Evolutionary conservation across 2,888 invertebrate species (phyloP), one percentile per base, ranked within the genome.

Genomic region (Amphipoea lucens): DNA sequence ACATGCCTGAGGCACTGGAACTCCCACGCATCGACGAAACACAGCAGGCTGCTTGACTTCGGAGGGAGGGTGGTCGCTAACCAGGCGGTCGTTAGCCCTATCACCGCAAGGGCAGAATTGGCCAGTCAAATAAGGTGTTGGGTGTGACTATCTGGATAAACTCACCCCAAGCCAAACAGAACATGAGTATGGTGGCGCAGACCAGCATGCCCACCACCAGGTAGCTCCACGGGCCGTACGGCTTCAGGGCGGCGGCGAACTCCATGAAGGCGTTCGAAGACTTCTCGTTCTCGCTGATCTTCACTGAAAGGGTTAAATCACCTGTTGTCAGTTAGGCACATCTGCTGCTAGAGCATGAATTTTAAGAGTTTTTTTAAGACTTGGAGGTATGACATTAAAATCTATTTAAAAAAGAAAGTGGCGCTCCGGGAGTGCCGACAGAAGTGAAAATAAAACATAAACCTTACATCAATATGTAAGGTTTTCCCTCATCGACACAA

Each of bases 161-260:
- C 96, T 96, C 70, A 97, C 97, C 98, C 98, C 98, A 98, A 85
- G 98, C 96, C 36, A 98, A 97, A 89, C 98, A 98, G 94, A 98
- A 97, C 95, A 98, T 97, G 88, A 98, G 96, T 65, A 98, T 97
- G 20, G 97, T 97, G 42, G 98, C 98, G 91, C 98, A 98, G 85
- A 98, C 97, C 63, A 98, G 94, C 97, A 98, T 98, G 74, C 98
- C 98, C 76, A 98, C 96, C 93, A 98, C 98, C 62, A 98, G 96
- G 91, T 98, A 98, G 87, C 98, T 98, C 98, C 98, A 98, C 0
- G 98, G 98, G 0, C 98, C 98, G 92, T 98, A 98, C 76, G 98
- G 98, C 81, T 97, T 97, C 84, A 98, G 94, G 68, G 98, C 98
- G 14, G 97, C 97, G 20, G 96, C 96, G 83, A 96, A 96, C 92